Base-by-base conservation (phyloP, 1,140 invertebrate genomes). In the Bacillus rossius region DNA sequence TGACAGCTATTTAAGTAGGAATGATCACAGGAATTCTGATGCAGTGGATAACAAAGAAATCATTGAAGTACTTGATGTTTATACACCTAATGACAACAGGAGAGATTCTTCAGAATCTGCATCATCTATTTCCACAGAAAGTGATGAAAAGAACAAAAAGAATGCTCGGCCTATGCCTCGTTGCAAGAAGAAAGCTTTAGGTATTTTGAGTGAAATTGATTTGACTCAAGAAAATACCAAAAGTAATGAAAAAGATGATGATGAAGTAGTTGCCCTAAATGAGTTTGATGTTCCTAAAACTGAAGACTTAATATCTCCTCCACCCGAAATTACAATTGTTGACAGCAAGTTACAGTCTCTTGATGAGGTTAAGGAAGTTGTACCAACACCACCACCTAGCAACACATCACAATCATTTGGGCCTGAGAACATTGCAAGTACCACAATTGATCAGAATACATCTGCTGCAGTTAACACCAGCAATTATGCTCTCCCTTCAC, bases 171-270 rank as follows among this genome's bases (percentile, higher is more conserved):
- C 57, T 2, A 60, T 62, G 51, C 57, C 61, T 20, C 40, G 22
- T 3, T 42, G 57, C 42, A 60, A 53, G 50, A 62, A 62, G 49
- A 52, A 55, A 16, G 60, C 55, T 40, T 42, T 61, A 8, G 60
- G 60, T 3, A 38, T 61, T 25, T 48, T 60, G 3, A 51, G 34
- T 43, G 48, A 55, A 34, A 20, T 48, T 25, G 41, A 45, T 38
- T 50, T 26, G 26, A 34, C 16, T 51, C 23, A 37, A 50, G 42
- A 49, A 7, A 74, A 73, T 1, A 72, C n/a, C n/a, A n/a, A 73
- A 59, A 74, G 73, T 57, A 74, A 72, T 16, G 74, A 75, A 59
- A 72, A 72, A 61, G 72, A 67, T 26, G 69, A 49, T 3, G 4
- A 3, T 3, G 47, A 49, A 49, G n/a, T 49, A 7, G 29, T 34